Conservation (phyloP, 2,797 vertebrate species). For the Acanthornis magna region DNA sequence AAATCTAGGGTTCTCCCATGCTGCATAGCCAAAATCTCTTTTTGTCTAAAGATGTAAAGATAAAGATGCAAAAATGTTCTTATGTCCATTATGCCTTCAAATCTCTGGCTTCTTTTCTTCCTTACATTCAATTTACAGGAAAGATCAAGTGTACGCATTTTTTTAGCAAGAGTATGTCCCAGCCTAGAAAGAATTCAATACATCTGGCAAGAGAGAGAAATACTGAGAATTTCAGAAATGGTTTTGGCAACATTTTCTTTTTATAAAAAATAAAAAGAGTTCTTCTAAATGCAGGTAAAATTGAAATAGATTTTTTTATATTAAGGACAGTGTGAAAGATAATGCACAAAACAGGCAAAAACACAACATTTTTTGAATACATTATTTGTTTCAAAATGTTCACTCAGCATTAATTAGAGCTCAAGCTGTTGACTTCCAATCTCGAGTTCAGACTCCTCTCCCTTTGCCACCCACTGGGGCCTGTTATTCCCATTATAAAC, state of each 20-base stretch:
- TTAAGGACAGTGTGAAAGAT: neutral
- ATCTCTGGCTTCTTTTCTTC: neutral
- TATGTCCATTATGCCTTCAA: neutral
- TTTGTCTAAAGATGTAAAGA: neutral
- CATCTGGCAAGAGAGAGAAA: neutral
- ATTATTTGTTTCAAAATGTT: neutral
- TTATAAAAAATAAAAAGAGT: neutral
- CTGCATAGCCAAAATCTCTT: neutral
- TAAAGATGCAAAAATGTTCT: neutral
- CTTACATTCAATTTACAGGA: neutral
- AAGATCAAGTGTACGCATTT: neutral
- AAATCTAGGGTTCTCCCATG: neutral
- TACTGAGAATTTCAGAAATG: neutral
- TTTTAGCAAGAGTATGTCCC: neutral
- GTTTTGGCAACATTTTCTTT: neutral
- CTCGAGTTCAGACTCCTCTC: neutral
- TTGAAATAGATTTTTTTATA: neutral
- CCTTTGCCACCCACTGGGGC: neutral
- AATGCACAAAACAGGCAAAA: neutral
- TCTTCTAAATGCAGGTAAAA: neutral
- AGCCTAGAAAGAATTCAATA: neutral
- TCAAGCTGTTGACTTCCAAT: conserved; percentile 22
- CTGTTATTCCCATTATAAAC: conserved; percentile 31
- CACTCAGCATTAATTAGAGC: conserved; percentile 22
- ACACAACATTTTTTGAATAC: neutral